phyloP scores from a whole-genome alignment of 2,797 vertebrate species.

The Chelidonichthys spinosus region DNA sequence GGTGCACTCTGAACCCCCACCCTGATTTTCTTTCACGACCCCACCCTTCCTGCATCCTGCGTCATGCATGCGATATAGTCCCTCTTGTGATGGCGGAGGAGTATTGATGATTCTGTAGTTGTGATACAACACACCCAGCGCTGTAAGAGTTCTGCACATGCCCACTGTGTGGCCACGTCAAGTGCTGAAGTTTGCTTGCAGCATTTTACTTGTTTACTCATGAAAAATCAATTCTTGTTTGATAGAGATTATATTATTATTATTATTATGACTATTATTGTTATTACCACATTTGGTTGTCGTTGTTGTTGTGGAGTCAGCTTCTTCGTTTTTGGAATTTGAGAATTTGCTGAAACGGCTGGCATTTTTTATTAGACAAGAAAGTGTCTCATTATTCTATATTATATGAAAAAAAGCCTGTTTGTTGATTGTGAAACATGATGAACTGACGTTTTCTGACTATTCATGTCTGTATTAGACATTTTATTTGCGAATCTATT shows the following conservation, averaged over 20 bases:
- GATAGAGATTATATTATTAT: constrained; percentile 81
- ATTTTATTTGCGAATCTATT: constrained; percentile 99
- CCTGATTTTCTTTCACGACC: background rate
- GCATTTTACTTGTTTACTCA: constrained; percentile 90
- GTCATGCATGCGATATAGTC: constrained; percentile 92
- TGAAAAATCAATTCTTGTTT: constrained; percentile 84
- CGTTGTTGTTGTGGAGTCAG: constrained; percentile 76
- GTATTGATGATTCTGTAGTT: constrained; percentile 96
- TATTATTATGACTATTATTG: constrained; percentile 79
- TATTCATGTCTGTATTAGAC: constrained; percentile 99
- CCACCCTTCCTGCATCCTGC: constrained; percentile 72
- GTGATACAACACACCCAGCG: constrained; percentile 97
- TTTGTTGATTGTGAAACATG: constrained; percentile 94
- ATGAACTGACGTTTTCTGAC: constrained; percentile 93
- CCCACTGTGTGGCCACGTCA: constrained; percentile 96
- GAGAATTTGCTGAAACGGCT: constrained; percentile 64
- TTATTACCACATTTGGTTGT: constrained; percentile 85
- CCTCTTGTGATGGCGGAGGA: constrained; percentile 89
- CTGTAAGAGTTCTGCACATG: constrained; percentile 95
- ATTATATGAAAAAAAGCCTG: constrained; percentile 84
- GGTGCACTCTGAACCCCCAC: constrained; percentile 31
- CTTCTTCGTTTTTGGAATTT: constrained; percentile 70
- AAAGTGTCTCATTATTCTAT: constrained; percentile 88
- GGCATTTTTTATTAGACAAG: constrained; percentile 63
- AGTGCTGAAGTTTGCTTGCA: constrained; percentile 96